These are phyloP conservation scores for Choristoneura rosaceana DNA, from an alignment of 2,888 invertebrate genomes.

Conservation along the genomic window DNA sequence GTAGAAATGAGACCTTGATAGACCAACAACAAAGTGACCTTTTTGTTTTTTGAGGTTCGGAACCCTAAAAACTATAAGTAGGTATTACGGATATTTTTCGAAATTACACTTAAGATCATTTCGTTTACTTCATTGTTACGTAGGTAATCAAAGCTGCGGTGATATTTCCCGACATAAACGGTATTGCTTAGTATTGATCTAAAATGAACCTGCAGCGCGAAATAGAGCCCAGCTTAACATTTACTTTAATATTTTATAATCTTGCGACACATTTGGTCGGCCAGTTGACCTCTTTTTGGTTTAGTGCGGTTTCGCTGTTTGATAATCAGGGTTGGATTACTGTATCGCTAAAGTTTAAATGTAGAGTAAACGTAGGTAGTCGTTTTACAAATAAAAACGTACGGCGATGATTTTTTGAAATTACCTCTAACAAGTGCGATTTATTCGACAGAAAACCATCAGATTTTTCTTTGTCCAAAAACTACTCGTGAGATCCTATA, in stretches of 20 bases:
- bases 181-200: background rate
- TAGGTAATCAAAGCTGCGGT: background rate
- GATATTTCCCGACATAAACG: background rate
- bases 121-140: background rate
- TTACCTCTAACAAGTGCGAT: too few species aligned
- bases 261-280: background rate
- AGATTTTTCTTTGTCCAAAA: too few species aligned
- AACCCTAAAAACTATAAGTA: too few species aligned
- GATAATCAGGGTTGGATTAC: background rate
- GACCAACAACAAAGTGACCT: too few species aligned
- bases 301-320: background rate
- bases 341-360: background rate
- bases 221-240: constrained; percentile 1
- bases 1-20: too few species aligned
- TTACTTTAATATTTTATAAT: background rate
- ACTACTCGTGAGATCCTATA: too few species aligned
- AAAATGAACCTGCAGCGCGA: background rate
- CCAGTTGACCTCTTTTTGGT: background rate
- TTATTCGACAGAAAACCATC: too few species aligned
- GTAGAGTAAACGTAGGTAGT: background rate
- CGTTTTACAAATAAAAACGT: too few species aligned
- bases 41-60: too few species aligned
- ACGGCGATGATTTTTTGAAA: too few species aligned
- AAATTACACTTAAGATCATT: background rate
- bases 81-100: background rate